These are phyloP conservation scores for Podiceps cristatus DNA, from an alignment of 2,113 vertebrate genomes.

Conservation along the genomic window DNA sequence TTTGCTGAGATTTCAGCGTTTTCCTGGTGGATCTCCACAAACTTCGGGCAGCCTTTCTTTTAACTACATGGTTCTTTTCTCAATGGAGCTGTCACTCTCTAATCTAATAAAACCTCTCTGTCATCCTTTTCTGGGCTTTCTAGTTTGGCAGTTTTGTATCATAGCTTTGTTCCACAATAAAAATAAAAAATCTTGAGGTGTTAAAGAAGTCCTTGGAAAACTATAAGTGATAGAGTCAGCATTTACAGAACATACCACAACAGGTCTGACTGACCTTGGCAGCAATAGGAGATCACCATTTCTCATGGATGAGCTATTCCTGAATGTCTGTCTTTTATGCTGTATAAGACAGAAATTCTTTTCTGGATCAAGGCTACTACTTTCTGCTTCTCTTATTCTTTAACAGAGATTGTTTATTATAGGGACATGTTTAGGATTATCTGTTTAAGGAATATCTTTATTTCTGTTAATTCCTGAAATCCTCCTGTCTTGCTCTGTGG, in stretches of 20 bases:
- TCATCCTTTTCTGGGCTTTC: conserved; percentile 35
- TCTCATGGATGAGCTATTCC: conserved; percentile 47
- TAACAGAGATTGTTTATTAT: not conserved
- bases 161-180: conserved; percentile 49
- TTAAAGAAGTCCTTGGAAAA: conserved; percentile 58
- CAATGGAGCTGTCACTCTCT: not conserved
- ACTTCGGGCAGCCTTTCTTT: not conserved
- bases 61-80: not conserved
- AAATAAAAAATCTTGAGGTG: conserved; percentile 38
- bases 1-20: not conserved
- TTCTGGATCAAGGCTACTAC: conserved; percentile 35
- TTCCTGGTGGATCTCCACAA: conserved; percentile 13
- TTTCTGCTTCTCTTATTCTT: not conserved
- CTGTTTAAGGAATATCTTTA: not conserved
- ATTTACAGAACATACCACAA: conserved; percentile 27
- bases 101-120: conserved; percentile 28
- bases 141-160: not conserved
- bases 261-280: conserved; percentile 46
- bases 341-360: conserved; percentile 30
- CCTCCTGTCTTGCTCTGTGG: not conserved
- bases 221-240: conserved; percentile 25
- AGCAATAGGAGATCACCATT: conserved; percentile 34
- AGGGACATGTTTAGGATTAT: not conserved
- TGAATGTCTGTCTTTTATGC: conserved; percentile 4
- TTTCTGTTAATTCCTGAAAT: conserved; percentile 1